A percentile compares a stretch with the other conserved stretches of the same genome.
Conservation (phyloP, 2,113 vertebrate genomes). For the Eupsittula cactorum region DNA sequence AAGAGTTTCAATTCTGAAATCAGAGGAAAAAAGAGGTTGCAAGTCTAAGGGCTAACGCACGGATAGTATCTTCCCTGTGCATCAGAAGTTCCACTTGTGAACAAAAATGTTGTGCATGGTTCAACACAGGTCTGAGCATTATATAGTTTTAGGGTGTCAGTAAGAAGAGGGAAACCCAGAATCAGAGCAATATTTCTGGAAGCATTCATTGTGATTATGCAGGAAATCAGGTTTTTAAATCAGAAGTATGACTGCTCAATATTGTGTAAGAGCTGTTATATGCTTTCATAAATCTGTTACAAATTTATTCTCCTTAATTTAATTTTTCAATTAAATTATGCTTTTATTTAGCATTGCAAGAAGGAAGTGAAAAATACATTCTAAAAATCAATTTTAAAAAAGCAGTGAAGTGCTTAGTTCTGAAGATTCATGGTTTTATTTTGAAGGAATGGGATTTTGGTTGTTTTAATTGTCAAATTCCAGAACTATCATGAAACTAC, state of each 20-base stretch:
- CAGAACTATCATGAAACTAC: constrained; percentile 15
- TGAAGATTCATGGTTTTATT: not conserved
- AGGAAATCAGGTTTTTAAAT: not conserved
- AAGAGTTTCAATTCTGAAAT: not conserved
- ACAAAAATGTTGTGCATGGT: not conserved
- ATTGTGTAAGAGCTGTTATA: not conserved
- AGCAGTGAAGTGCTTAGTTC: not conserved
- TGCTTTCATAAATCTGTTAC: not conserved
- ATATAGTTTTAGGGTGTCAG: not conserved
- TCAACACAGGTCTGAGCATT: not conserved
- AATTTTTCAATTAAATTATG: constrained; percentile 9
- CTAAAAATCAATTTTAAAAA: not conserved
- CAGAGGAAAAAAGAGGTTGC: not conserved
- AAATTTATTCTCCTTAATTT: constrained; percentile 33
- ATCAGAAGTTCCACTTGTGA: not conserved
- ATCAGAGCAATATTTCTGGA: not conserved
- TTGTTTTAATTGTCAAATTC: not conserved
- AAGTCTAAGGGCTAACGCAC: not conserved
- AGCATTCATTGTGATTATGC: not conserved
- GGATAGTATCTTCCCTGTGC: not conserved
- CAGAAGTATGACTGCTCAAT: not conserved
- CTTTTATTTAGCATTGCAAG: constrained; percentile 20
- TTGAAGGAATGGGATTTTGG: not conserved
- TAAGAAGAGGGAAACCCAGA: not conserved
- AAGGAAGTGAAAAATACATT: not conserved